Evolutionary conservation across 2,113 vertebrate species (phyloP).

Genomic region (Pelecanus crispus): DNA sequence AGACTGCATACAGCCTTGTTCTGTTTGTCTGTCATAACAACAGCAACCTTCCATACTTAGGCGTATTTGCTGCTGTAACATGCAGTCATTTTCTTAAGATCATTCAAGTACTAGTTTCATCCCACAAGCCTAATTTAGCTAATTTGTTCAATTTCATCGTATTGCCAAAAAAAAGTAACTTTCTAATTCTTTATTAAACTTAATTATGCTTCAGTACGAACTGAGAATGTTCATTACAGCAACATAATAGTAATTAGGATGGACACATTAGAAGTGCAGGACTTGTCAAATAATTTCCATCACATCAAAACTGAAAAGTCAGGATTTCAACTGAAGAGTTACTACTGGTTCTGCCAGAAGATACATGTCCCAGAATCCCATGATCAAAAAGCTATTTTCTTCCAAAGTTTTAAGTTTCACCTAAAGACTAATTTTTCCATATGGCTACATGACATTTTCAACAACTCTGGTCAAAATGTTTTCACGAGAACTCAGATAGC

Average conservation of each 20-base stretch:
- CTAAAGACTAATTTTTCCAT: background rate
- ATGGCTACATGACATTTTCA: background rate
- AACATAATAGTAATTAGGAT: background rate
- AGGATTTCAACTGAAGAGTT: background rate
- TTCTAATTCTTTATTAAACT: background rate
- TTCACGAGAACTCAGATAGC: background rate
- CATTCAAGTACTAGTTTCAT: background rate
- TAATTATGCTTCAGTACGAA: background rate
- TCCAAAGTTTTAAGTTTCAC: background rate
- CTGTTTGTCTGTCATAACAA: background rate
- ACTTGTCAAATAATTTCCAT: background rate
- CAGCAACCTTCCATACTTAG: background rate
- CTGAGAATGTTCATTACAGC: background rate
- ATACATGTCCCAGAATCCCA: background rate
- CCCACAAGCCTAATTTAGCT: background rate
- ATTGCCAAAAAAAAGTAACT: background rate
- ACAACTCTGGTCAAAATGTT: background rate
- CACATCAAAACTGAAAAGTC: background rate
- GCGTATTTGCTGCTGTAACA: background rate
- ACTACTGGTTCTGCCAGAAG: background rate
- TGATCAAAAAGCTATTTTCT: background rate
- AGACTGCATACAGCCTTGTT: background rate
- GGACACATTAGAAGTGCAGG: background rate
- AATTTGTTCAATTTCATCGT: background rate
- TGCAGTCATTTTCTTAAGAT: background rate